Base-by-base conservation (phyloP, 2,113 vertebrate species). In the Silurus meridionalis region DNA sequence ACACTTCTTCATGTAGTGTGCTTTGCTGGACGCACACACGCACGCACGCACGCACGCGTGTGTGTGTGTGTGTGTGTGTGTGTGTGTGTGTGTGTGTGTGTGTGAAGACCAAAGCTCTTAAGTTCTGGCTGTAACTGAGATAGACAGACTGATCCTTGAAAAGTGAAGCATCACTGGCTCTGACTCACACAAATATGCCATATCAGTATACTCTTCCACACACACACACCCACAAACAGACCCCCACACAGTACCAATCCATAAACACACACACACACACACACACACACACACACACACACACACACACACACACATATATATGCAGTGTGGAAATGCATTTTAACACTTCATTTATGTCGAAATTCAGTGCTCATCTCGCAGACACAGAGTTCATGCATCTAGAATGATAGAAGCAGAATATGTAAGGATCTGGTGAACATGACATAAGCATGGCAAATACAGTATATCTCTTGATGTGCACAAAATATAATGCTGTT, bases 131-230 rank as follows among this genome's bases (percentile, higher is more conserved):
- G 75, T 87, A 69, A 83, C 15, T 58, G 80, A 80, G 86, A 72
- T 78, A 72, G 69, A 85, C 77, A 78, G 86, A 85, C 64, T 87
- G 71, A 87, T 80, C 85, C 25, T 81, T 79, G 15, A 87, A 80
- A 79, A 37, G 72, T 61, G 10, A 83, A 74, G 82, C 80, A 83
- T 57, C 71, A 52, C 74, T 85, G 86, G 37, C 85, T 87, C 17
- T 57, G 85, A 85, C 80, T 67, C 28, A 28, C 69, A 85, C 66
- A 74, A 84, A 82, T 85, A 61, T 64, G 55, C 52, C 19, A 50
- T 83, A 79, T 69, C 58, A 61, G 28, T 37, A 37, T 37, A 37
- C 28, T 89, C 53, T 69, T 86, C 80, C 69, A 19, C 66, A 84
- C 63, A 50, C 57, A 57, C 25, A 85, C 48, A 57, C 67, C 11